Percentiles rank a stretch among this genome's conserved stretches.
Evolutionary conservation across 2,888 invertebrate species (phyloP).

Genomic region (Megalurothrips usitatus): DNA sequence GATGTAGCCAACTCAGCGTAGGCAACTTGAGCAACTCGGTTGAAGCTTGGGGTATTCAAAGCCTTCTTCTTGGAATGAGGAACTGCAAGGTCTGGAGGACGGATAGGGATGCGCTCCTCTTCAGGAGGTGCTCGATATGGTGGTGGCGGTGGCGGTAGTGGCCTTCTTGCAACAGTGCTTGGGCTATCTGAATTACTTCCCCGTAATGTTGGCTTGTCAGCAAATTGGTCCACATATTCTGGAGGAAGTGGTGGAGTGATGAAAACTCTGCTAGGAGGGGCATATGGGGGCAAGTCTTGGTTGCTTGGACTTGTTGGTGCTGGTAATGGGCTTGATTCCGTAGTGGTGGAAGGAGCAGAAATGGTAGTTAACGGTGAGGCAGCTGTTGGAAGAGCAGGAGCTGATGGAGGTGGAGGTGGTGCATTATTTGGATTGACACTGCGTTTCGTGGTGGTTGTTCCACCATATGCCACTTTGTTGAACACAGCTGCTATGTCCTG

Average conservation of each 20-base stretch:
- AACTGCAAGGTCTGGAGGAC: slow-evolving; percentile 57
- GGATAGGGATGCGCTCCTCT: slow-evolving; percentile 76
- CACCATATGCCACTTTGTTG: slow-evolving; percentile 65
- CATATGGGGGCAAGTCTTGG: slow-evolving; percentile 65
- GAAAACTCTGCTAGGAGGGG: slow-evolving; percentile 68
- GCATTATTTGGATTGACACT: slow-evolving; percentile 42
- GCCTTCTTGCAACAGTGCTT: slow-evolving; percentile 65
- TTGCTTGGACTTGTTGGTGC: slow-evolving; percentile 36
- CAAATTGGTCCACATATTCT: slow-evolving; percentile 78
- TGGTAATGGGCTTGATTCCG: slow-evolving; percentile 53
- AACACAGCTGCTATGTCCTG: slow-evolving; percentile 63
- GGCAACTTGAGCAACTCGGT: slow-evolving; percentile 43
- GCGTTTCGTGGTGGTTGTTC: slow-evolving; percentile 59
- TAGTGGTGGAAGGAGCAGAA: slow-evolving; percentile 45
- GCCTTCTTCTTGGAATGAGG: slow-evolving; percentile 63
- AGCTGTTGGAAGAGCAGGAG: slow-evolving; percentile 8
- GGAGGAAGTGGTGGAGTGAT: slow-evolving; percentile 80
- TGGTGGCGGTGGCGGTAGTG: slow-evolving; percentile 76
- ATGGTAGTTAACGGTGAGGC: slow-evolving; percentile 35
- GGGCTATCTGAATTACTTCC: slow-evolving; percentile 59
- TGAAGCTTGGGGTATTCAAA: slow-evolving; percentile 69
- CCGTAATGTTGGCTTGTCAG: slow-evolving; percentile 81
- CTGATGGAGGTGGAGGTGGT: not conserved
- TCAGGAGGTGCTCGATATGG: slow-evolving; percentile 57
- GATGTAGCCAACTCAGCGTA: slow-evolving; percentile 40